These are phyloP conservation scores for Tamandua tetradactyla DNA, from an alignment of 2,797 vertebrate genomes.

Conservation along the genomic window DNA sequence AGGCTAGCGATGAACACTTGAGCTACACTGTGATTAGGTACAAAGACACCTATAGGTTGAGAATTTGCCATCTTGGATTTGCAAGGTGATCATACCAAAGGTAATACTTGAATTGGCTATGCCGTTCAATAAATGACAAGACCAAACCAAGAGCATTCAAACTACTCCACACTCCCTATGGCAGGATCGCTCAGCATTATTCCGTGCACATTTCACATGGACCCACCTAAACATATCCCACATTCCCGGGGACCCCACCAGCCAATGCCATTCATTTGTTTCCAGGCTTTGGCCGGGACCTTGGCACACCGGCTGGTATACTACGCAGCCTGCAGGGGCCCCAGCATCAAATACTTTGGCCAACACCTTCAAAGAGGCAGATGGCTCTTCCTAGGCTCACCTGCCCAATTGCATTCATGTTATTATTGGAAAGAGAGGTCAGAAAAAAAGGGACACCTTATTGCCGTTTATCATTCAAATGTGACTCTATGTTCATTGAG, in stretches of 20 bases:
- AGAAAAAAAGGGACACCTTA: neutral
- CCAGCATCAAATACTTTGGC: neutral
- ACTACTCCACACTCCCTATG: rapidly evolving
- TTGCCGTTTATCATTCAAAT: neutral
- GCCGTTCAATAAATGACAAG: neutral
- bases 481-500: neutral
- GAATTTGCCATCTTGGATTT: neutral
- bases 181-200: too few relatives aligned
- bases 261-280: neutral
- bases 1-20: neutral
- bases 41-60: neutral
- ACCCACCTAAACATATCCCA: rapidly evolving
- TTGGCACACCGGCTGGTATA: too few relatives aligned
- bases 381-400: neutral
- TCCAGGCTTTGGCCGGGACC: neutral
- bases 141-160: neutral
- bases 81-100: neutral
- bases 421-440: neutral
- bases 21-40: neutral
- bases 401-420: neutral
- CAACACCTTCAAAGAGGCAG: neutral
- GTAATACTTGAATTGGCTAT: neutral
- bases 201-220: neutral
- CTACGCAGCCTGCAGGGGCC: neutral
- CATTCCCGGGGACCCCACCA: neutral